These are phyloP conservation scores for Erinaceus europaeus DNA, from an alignment of 2,113 vertebrate species.

Conservation along the genomic window DNA sequence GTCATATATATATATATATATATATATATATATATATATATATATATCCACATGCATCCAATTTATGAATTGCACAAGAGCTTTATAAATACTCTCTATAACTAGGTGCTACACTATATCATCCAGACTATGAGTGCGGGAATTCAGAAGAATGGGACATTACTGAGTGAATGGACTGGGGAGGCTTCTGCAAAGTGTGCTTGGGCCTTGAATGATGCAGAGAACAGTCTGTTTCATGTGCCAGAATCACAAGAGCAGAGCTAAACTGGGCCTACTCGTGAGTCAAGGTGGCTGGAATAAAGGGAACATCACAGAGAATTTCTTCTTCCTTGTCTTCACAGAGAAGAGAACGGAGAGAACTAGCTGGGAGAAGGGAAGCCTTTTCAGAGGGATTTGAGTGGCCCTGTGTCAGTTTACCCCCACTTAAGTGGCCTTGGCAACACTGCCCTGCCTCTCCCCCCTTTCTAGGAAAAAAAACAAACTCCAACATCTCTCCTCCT, in stretches of 20 bases:
- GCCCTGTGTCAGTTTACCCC: neutral
- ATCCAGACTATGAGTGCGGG: neutral
- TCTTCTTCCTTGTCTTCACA: neutral
- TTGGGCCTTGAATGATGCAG: neutral
- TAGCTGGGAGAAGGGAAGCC: no score
- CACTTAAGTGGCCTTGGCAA: neutral
- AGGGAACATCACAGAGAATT: no score
- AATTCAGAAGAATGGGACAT: neutral
- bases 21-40: no score
- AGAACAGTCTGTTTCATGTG: neutral
- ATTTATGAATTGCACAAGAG: conserved; percentile 29
- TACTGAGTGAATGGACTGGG: neutral
- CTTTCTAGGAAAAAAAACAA: neutral
- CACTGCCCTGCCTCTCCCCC: neutral
- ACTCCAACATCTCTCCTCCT: neutral
- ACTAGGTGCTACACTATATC: neutral
- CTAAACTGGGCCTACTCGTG: neutral
- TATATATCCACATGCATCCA: conserved; percentile 43
- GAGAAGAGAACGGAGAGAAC: neutral
- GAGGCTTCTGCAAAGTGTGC: neutral
- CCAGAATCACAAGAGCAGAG: neutral
- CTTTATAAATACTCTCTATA: conserved; percentile 35
- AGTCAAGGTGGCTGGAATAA: neutral
- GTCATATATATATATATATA: no score
- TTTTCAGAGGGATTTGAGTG: no score